A percentile compares a stretch with the other conserved stretches of the same genome.
Evolutionary conservation across 2,888 invertebrate species (phyloP).

Genomic region (Blastobasis lacticolella): DNA sequence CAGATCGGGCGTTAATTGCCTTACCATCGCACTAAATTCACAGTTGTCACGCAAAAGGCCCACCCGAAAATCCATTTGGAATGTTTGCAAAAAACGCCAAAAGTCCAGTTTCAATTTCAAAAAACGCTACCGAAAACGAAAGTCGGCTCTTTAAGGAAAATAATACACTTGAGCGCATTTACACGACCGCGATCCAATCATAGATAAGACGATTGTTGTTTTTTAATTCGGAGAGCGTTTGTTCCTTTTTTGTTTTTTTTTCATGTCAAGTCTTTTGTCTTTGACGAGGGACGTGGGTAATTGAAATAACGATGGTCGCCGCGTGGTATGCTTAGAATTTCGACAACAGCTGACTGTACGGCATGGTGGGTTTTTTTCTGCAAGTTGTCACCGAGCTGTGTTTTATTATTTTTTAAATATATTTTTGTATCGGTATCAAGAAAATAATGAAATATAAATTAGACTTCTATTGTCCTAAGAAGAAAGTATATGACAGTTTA

Average conservation of each 20-base stretch:
- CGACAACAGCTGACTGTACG: constrained; percentile 60
- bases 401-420: no score
- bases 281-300: constrained; percentile 68
- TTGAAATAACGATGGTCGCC: constrained; percentile 70
- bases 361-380: background rate
- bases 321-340: constrained; percentile 64
- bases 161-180: constrained; percentile 64
- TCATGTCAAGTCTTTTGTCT: constrained; percentile 69
- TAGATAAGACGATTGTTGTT: constrained; percentile 61
- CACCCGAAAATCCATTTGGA: constrained; percentile 24
- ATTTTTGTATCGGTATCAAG: no score
- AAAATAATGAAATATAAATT: no score
- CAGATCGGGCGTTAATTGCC: no score
- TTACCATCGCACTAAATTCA: background rate
- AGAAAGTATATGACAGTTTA: no score
- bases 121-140: constrained; percentile 61
- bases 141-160: constrained; percentile 50
- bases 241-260: constrained; percentile 34
- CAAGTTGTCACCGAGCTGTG: no score
- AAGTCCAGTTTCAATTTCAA: constrained; percentile 32
- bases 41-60: constrained; percentile 9
- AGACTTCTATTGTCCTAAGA: no score
- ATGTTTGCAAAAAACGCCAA: constrained; percentile 11
- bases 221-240: constrained; percentile 37
- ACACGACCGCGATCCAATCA: constrained; percentile 72